These are phyloP conservation scores for Otocyon megalotis DNA, from an alignment of 2,113 vertebrate genomes.

Conservation along the genomic window DNA sequence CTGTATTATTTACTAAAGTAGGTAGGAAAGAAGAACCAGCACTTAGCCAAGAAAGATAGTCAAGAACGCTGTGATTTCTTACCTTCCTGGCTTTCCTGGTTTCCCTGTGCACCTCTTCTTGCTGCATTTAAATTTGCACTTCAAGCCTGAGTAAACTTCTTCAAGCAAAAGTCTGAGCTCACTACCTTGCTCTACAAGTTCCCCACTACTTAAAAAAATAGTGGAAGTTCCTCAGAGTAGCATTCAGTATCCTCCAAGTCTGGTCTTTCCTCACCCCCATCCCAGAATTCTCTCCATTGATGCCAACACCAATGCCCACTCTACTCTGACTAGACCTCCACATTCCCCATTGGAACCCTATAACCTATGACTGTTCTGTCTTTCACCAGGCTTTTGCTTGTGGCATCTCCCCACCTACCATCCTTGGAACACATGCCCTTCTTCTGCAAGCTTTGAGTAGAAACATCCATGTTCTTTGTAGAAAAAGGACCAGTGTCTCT, in stretches of 20 bases:
- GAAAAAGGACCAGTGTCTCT: neutral
- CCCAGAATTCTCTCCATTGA: accelerated
- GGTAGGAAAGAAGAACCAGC: neutral
- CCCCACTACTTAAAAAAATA: neutral
- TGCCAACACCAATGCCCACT: accelerated
- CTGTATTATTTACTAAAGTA: neutral
- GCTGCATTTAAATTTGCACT: neutral
- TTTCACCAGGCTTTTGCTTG: neutral
- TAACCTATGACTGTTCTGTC: too few relatives aligned
- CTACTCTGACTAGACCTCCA: neutral
- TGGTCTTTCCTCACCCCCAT: neutral
- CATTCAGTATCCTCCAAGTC: neutral
- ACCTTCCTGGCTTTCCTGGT: neutral
- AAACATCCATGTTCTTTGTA: neutral
- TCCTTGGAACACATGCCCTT: neutral
- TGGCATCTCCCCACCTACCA: accelerated
- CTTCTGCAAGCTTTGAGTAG: too few relatives aligned
- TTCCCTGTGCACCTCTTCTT: too few relatives aligned
- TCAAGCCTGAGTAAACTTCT: neutral
- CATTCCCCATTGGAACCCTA: accelerated
- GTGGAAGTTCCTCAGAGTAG: too few relatives aligned
- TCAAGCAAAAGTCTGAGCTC: neutral
- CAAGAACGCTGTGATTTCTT: neutral
- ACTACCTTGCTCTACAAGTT: neutral
- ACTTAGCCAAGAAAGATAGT: neutral